Evolutionary conservation across 2,888 invertebrate genomes (phyloP), one percentile per base, ranked within the genome.

Genomic region (Drosophila mercatorum): DNA sequence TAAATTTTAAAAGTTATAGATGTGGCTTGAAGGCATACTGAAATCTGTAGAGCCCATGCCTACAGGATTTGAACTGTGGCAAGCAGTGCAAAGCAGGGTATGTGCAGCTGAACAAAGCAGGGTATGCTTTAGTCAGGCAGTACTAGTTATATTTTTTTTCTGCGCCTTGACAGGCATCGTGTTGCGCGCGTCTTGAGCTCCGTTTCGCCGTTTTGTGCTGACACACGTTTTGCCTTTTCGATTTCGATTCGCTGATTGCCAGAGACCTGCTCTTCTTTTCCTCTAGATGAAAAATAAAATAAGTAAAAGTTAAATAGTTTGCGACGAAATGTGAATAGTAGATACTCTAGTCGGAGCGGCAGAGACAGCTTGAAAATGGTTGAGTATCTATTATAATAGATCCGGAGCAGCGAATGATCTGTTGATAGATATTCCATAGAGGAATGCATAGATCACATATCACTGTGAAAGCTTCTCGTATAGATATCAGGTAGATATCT

Each of bases 231-330:
- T 69, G 59, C 55, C 57, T 66, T 66, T 60, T 56, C 76, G 68
- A 68, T 72, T 72, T 72, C 78, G 56, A 61, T 53, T 72, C 66
- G 73, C 73, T 87, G 84, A 83, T 83, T 83, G 84, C 84, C 72
- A 78, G 46, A 51, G 41, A 49, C 41, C n/a, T 44, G 26, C 46
- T 28, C 44, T 14, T 28, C 57, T 41, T 10, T 40, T 34, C 53
- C 26, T 38, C 17, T n/a, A 14, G 38, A 38, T 36, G 17, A 51
- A 51, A 49, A 51, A 11, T 34, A 34, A 34, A 51, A 26, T 38
- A 38, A 38, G 38, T 38, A 53, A 38, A 38, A 53, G 52, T 51
- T 51, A 12, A 36, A 51, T 51, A 53, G 38, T 26, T 38, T 10
- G 14, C 38, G 14, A 7, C 2, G 52, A 26, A 38, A 28, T 22